Conservation (phyloP, 2,888 invertebrate genomes). For the Ganaspis brasiliensis region DNA sequence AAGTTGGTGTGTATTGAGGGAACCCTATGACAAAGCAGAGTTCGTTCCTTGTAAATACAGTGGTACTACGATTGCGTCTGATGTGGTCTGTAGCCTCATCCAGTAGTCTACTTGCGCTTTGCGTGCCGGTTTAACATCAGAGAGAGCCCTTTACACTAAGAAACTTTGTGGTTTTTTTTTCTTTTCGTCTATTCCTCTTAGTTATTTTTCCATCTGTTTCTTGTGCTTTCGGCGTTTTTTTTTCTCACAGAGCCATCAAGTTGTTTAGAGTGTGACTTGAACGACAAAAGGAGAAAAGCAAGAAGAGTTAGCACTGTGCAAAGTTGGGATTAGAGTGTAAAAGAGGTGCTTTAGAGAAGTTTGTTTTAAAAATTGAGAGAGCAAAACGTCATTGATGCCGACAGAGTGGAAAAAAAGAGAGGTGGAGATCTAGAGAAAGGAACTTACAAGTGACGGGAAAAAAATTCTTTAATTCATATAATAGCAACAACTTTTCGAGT, state of each 20-base stretch:
- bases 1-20: slow-evolving; percentile 48
- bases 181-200: neutral
- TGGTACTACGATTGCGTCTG: slow-evolving; percentile 47
- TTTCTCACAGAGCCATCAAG: slow-evolving; percentile 38
- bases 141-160: slow-evolving; percentile 16
- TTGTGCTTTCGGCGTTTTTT: slow-evolving; percentile 36
- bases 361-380: too few species aligned
- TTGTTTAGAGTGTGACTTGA: slow-evolving; percentile 16
- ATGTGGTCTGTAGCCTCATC: slow-evolving; percentile 52
- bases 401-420: slow-evolving; percentile 1
- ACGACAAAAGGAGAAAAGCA: neutral
- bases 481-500: neutral
- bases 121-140: slow-evolving; percentile 49
- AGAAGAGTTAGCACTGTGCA: neutral
- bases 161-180: slow-evolving; percentile 30
- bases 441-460: neutral
- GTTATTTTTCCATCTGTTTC: slow-evolving; percentile 22
- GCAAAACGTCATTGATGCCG: too few species aligned
- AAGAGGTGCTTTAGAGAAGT: neutral
- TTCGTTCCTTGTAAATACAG: slow-evolving; percentile 29
- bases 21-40: slow-evolving; percentile 58
- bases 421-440: neutral
- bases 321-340: neutral
- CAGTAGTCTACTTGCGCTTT: slow-evolving; percentile 57
- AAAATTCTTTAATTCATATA: neutral